phyloP scores from a whole-genome alignment of 2,113 vertebrate genomes.

The Corythaixoides concolor region DNA sequence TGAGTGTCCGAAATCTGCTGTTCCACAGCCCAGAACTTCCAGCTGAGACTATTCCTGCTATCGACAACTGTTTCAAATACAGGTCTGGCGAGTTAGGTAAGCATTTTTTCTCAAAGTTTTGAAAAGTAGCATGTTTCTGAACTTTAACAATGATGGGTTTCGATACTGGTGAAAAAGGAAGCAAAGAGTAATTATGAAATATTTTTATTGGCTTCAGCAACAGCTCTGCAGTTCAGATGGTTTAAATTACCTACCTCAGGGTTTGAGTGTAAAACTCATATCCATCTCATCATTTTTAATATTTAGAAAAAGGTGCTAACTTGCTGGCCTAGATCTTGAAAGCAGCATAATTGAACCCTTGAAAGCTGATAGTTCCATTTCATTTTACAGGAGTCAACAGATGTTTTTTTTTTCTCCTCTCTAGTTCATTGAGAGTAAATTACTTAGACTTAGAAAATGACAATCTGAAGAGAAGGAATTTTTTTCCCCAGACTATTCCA shows the following conservation, averaged over 20 bases:
- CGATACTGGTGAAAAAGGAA: conserved; percentile 61
- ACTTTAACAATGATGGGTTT: conserved; percentile 54
- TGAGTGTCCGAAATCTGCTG: conserved; percentile 47
- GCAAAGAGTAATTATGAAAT: conserved; percentile 58
- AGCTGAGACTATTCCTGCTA: conserved; percentile 40
- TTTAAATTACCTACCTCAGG: conserved; percentile 47
- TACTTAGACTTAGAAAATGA: neutral
- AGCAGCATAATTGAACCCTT: neutral
- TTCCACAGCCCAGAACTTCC: conserved; percentile 24
- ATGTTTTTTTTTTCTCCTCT: neutral
- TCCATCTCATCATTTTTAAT: neutral
- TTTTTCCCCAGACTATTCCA: neutral
- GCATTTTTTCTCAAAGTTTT: neutral
- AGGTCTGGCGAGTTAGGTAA: neutral
- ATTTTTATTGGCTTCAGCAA: conserved; percentile 61
- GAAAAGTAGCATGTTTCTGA: conserved; percentile 51
- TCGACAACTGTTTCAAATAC: neutral
- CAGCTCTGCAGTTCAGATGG: conserved; percentile 41
- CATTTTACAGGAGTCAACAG: neutral
- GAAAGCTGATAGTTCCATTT: conserved; percentile 6
- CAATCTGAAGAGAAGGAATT: neutral
- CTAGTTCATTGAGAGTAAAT: neutral
- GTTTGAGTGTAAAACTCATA: neutral
- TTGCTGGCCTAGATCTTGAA: neutral
- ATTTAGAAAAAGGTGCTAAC: neutral